Conservation (phyloP, 2,888 invertebrate species). For the Caenorhabditis imperialis region DNA sequence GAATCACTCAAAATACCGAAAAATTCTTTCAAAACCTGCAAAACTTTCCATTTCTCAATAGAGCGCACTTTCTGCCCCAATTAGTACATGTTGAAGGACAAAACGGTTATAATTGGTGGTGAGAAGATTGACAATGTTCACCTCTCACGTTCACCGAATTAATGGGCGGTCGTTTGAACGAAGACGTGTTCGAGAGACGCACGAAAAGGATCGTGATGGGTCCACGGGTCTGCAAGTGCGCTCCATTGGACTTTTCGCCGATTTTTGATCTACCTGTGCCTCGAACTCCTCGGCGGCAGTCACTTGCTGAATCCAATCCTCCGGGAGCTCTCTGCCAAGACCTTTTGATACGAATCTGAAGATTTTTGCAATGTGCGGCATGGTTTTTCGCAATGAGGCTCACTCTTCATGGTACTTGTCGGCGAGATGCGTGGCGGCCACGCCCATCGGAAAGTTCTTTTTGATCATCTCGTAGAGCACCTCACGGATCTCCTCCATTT, state of each 20-base stretch:
- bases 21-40: too few relatives aligned
- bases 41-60: too few relatives aligned
- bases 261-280: conserved; percentile 38
- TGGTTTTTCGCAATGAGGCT: conserved; percentile 21
- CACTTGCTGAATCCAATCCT: conserved; percentile 70
- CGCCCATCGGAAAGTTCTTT: conserved; percentile 68
- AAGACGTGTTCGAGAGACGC: conserved; percentile 64
- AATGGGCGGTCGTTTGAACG: conserved; percentile 63
- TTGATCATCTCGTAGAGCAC: conserved; percentile 68
- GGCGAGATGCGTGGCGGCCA: conserved; percentile 64
- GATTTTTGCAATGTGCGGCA: background rate
- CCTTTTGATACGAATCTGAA: conserved; percentile 65
- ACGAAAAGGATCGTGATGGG: conserved; percentile 70
- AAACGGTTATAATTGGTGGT: too few relatives aligned
- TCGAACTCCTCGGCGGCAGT: conserved; percentile 71
- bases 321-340: conserved; percentile 62
- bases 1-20: too few relatives aligned
- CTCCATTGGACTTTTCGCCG: too few relatives aligned
- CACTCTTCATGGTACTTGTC: conserved; percentile 69
- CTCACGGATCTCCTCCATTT: conserved; percentile 73
- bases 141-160: conserved; percentile 62
- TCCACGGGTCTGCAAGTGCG: conserved; percentile 62
- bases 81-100: too few relatives aligned
- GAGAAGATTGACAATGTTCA: too few relatives aligned
- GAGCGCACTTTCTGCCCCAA: too few relatives aligned